Evolutionary conservation across 2,797 vertebrate species (phyloP).

Genomic region (Meriones psammophilus): DNA sequence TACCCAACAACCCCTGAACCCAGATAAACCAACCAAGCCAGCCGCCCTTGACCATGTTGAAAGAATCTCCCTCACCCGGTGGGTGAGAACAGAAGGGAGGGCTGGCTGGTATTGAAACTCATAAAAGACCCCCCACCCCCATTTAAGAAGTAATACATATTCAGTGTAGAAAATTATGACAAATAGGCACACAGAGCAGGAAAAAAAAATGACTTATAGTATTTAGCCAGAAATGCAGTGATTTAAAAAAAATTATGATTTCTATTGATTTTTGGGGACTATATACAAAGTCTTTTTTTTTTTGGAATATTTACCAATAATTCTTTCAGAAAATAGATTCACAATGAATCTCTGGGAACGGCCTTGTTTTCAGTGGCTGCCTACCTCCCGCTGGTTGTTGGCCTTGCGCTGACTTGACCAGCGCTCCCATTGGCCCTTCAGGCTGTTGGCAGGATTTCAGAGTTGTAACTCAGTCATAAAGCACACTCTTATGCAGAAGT

Average conservation of each 20-base stretch:
- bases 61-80: too few relatives aligned
- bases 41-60: too few relatives aligned
- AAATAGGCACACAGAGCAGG: not conserved
- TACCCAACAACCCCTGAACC: not conserved
- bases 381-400: fast-evolving
- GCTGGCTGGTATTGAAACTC: not conserved
- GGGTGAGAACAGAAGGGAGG: not conserved
- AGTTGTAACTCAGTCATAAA: too few relatives aligned
- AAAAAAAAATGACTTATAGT: not conserved
- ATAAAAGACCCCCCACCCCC: not conserved
- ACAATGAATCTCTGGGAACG: not conserved
- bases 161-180: conserved; percentile 24
- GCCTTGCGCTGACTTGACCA: too few relatives aligned
- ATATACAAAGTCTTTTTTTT: not conserved
- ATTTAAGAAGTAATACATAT: not conserved
- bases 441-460: too few relatives aligned
- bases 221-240: not conserved
- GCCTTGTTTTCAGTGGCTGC: not conserved
- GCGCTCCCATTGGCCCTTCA: too few relatives aligned
- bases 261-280: not conserved
- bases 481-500: too few relatives aligned
- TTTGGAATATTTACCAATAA: not conserved
- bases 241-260: not conserved
- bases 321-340: not conserved
- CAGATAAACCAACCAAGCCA: not conserved